These are phyloP conservation scores for Agapornis canus DNA, from an alignment of 2,797 vertebrate species.

Conservation along the genomic window DNA sequence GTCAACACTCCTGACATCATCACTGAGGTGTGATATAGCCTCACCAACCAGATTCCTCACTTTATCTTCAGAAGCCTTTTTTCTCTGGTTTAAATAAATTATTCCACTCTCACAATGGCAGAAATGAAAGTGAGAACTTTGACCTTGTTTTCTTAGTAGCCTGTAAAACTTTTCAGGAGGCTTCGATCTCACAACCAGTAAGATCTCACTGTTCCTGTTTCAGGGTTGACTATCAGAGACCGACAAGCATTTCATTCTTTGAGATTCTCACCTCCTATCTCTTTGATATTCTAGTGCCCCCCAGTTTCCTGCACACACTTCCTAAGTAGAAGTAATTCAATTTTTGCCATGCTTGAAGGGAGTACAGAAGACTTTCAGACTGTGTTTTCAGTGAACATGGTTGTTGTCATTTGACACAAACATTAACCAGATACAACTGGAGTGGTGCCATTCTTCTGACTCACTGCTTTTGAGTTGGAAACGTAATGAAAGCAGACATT, in stretches of 20 bases:
- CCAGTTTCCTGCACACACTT: background rate
- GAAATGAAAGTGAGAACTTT: background rate
- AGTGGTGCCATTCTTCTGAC: background rate
- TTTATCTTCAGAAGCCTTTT: background rate
- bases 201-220: background rate
- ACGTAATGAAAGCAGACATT: background rate
- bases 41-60: background rate
- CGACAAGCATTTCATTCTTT: background rate
- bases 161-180: background rate
- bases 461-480: background rate
- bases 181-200: background rate
- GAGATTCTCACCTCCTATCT: background rate
- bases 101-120: background rate
- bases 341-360: background rate
- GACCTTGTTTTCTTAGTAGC: background rate
- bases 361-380: background rate
- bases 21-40: background rate
- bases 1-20: background rate
- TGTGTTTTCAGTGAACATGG: background rate
- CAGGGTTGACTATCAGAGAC: background rate
- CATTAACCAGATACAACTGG: fast-evolving
- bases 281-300: background rate
- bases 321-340: background rate
- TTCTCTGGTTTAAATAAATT: background rate
- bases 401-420: background rate